Percentiles rank a stretch among this genome's conserved stretches.
Evolutionary conservation across 2,113 vertebrate species (phyloP).

Genomic region (Microcebus lehilahytsara): DNA sequence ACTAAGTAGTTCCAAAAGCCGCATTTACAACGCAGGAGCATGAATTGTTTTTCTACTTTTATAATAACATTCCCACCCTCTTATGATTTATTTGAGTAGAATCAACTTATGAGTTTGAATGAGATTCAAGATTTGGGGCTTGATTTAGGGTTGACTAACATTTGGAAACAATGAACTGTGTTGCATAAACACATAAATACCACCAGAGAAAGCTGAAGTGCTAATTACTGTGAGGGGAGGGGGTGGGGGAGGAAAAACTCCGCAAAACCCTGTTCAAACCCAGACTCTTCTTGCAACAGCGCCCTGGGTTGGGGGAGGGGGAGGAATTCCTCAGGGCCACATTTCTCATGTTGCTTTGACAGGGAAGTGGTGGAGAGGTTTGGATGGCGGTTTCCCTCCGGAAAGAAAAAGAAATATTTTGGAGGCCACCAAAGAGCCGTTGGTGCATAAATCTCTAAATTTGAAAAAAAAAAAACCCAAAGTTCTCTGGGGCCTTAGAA

Average conservation of each 20-base stretch:
- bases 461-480: background rate
- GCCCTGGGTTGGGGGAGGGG: rapidly evolving
- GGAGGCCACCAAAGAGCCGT: conserved; percentile 27
- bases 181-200: conserved; percentile 52
- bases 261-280: background rate
- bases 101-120: conserved; percentile 49
- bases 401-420: conserved; percentile 34
- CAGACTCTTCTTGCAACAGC: background rate
- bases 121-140: conserved; percentile 50
- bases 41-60: background rate
- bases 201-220: conserved; percentile 23
- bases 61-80: conserved; percentile 19
- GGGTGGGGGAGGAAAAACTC: background rate
- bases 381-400: background rate
- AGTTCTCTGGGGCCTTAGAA: background rate
- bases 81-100: conserved; percentile 46
- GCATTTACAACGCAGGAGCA: background rate
- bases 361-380: background rate
- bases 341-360: background rate
- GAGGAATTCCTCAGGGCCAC: background rate
- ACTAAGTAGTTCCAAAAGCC: background rate
- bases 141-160: conserved; percentile 59
- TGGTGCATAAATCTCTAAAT: background rate
- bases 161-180: conserved; percentile 69
- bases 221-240: background rate